phyloP scores from a whole-genome alignment of 2,113 vertebrate genomes.

The Todiramphus chloris region DNA sequence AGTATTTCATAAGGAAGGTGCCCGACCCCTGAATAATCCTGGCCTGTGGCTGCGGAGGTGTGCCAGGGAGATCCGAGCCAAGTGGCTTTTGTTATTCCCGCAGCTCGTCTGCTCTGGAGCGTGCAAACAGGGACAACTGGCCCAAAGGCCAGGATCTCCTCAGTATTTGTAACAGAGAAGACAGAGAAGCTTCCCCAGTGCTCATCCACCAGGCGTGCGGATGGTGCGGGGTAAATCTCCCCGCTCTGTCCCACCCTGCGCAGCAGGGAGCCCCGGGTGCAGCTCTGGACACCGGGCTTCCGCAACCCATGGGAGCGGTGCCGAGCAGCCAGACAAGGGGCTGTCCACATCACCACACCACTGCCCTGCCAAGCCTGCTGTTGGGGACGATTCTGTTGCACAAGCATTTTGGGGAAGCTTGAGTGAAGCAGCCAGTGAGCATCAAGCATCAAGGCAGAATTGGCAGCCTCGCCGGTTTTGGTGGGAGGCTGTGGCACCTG shows the following conservation, averaged over 20 bases:
- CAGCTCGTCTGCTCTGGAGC: background rate
- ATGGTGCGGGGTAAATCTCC: background rate
- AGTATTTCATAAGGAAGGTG: accelerated
- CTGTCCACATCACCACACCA: accelerated
- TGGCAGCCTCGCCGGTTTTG: background rate
- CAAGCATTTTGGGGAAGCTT: background rate
- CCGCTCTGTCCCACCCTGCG: background rate
- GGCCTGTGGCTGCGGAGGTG: background rate
- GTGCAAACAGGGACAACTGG: background rate
- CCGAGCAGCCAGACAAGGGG: accelerated
- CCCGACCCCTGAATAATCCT: background rate
- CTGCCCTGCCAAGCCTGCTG: background rate
- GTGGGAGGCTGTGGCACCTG: background rate
- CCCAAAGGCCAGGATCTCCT: background rate
- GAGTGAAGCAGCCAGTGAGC: background rate
- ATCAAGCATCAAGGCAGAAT: background rate
- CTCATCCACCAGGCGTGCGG: accelerated
- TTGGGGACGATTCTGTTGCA: background rate
- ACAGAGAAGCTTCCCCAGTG: accelerated
- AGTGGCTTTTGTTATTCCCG: accelerated
- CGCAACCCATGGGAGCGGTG: too few relatives aligned
- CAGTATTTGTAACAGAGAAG: background rate
- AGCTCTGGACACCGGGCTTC: background rate
- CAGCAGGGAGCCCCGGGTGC: background rate
- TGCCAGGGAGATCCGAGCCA: background rate